Conservation (phyloP, 1,140 invertebrate genomes). For the Telenomus remus region DNA sequence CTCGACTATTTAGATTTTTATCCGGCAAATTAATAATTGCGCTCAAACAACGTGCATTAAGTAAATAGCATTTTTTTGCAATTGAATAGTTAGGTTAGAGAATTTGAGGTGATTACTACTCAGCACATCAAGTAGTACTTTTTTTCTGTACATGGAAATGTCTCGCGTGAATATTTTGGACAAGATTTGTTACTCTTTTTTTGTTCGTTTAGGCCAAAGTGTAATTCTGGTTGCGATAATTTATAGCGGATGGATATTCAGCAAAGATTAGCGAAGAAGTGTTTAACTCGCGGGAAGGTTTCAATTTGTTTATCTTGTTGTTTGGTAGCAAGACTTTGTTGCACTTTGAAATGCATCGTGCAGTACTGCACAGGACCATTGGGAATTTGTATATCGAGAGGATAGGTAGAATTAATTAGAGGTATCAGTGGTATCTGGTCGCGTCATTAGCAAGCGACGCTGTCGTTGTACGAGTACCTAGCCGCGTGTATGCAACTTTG, state of each 20-base stretch:
- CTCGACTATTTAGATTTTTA: background rate
- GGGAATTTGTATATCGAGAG: constrained; percentile 64
- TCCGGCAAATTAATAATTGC: constrained; percentile 34
- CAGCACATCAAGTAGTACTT: too few relatives aligned
- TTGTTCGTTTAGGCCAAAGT: too few relatives aligned
- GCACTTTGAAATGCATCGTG: constrained; percentile 53
- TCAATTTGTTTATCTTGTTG: constrained; percentile 56
- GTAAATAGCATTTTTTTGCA: too few relatives aligned
- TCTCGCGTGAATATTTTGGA: too few relatives aligned
- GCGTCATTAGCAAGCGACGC: constrained; percentile 66
- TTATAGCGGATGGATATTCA: constrained; percentile 28
- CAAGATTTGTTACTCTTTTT: too few relatives aligned
- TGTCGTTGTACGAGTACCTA: constrained; percentile 57
- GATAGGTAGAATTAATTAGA: constrained; percentile 68
- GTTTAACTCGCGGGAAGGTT: constrained; percentile 45
- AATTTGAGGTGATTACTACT: too few relatives aligned
- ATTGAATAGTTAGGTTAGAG: too few relatives aligned
- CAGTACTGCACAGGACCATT: constrained; percentile 53
- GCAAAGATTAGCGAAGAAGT: constrained; percentile 34
- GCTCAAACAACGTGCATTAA: background rate
- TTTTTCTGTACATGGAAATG: too few relatives aligned
- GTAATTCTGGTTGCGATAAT: constrained; percentile 1
- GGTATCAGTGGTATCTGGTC: constrained; percentile 65
- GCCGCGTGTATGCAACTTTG: constrained; percentile 56
- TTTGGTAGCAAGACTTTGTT: constrained; percentile 51